A percentile compares a stretch with the other conserved stretches of the same genome.
These are phyloP conservation scores for Pelecanoides urinatrix DNA, from an alignment of 2,113 vertebrate genomes.

Conservation along the genomic window DNA sequence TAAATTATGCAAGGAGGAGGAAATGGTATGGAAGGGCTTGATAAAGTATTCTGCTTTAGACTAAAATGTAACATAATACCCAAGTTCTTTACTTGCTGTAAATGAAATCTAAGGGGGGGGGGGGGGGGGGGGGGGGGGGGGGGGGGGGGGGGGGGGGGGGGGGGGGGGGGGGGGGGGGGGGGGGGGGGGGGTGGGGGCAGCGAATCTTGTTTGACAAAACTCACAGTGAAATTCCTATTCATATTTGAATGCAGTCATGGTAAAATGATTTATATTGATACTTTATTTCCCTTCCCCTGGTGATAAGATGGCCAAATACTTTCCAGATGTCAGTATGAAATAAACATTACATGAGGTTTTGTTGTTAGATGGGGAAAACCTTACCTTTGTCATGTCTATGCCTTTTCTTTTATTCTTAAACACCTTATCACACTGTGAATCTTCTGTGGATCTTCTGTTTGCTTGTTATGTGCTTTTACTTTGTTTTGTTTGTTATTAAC, in stretches of 20 bases:
- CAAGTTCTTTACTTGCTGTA: neutral
- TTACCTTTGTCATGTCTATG: neutral
- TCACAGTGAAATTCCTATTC: neutral
- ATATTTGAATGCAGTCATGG: neutral
- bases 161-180: rapidly evolving
- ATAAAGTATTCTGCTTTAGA: neutral
- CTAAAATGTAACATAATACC: neutral
- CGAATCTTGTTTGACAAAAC: neutral
- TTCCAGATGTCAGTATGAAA: constrained; percentile 57
- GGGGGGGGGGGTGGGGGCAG: rapidly evolving
- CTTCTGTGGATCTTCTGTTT: neutral
- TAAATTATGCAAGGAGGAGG: neutral
- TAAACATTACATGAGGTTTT: constrained; percentile 16
- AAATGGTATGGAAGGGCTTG: neutral
- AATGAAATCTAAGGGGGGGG: neutral
- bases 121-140: rapidly evolving
- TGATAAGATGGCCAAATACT: constrained; percentile 8
- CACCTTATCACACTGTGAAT: neutral
- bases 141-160: rapidly evolving
- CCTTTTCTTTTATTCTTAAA: constrained; percentile 11
- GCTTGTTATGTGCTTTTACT: neutral
- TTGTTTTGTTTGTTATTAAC: neutral
- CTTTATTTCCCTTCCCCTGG: neutral
- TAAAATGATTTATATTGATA: neutral
- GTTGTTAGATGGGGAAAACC: constrained; percentile 1